These are phyloP conservation scores for Hirundo rustica DNA, from an alignment of 2,797 vertebrate genomes.

Conservation along the genomic window DNA sequence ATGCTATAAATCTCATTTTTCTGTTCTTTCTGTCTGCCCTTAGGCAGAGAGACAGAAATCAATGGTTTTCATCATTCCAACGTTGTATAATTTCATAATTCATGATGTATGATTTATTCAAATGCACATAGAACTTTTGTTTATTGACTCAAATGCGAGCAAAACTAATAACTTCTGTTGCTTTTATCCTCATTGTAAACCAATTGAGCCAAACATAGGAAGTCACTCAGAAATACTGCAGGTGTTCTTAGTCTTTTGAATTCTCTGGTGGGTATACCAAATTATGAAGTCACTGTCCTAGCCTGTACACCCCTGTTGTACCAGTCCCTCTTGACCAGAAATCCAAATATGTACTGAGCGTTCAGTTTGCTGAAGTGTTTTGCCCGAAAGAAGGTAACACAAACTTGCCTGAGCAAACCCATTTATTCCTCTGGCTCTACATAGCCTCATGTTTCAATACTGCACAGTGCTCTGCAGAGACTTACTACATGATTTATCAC, in stretches of 20 bases:
- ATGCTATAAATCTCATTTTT: slow-evolving; percentile 9
- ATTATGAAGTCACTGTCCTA: not conserved
- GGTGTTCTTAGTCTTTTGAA: not conserved
- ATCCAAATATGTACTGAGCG: fast-evolving
- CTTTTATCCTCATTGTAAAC: not conserved
- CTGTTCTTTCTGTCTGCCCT: slow-evolving; percentile 52
- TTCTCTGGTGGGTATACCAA: not conserved
- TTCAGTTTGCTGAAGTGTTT: not conserved
- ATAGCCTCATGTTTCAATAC: not conserved
- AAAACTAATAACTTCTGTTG: slow-evolving; percentile 13
- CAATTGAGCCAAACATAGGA: not conserved
- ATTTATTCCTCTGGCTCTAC: not conserved
- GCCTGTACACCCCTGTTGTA: not conserved
- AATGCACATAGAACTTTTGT: slow-evolving; percentile 21
- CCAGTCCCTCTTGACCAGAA: not conserved
- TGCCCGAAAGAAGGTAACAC: not conserved
- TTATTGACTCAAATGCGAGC: slow-evolving; percentile 35
- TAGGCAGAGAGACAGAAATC: slow-evolving; percentile 59
- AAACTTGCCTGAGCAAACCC: not conserved
- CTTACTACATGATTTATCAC: not conserved
- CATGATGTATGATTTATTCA: slow-evolving; percentile 58
- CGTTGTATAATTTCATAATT: slow-evolving; percentile 46
- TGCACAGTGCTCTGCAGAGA: not conserved
- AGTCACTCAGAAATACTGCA: not conserved
- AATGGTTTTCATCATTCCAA: slow-evolving; percentile 28